Evolutionary conservation across 2,797 vertebrate genomes (phyloP), one percentile per base, ranked within the genome.

Genomic region (Poeciliopsis presidionis): DNA sequence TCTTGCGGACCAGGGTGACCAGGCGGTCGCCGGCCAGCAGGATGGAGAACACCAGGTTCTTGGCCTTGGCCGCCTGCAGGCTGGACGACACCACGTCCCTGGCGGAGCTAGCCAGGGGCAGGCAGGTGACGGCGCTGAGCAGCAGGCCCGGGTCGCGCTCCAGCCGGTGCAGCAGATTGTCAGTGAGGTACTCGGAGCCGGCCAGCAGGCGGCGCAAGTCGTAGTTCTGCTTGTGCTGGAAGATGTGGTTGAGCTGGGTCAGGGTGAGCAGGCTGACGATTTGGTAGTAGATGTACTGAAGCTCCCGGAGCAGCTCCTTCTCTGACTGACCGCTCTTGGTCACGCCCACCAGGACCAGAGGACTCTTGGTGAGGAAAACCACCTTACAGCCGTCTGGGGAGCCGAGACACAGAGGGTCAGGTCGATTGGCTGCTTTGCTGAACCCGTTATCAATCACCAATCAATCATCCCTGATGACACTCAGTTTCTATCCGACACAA

Each of bases 241-340:
- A 99, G 91, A 99, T 96, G 91, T 97, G 97, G 93, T 97, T 97
- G 88, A 99, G 97, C 93, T 99, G 98, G 0, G 98, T 97, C 84
- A 97, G 96, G 0, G 98, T 99, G 1, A 99, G 96, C 73, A 99
- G 95, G 92, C 98, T 99, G 83, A 99, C 95, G 28, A 99, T 99
- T 94, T 99, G 98, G 92, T 98, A 98, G 95, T 98, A 99, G 92
- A 99, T 97, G 91, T 99, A 99, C 45, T 97, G 97, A 81, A 99
- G 95, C 93, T 99, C 98, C 0, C 98, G 97, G 13, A 96, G 95
- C 16, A 99, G 95, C 91, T 98, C 97, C 81, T 97, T 96, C 79
- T 98, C 97, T 0, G 98, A 98, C 91, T 99, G 98, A 79, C 83
- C 95, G 3, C 96, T 97, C 20, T 95, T 96, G 0, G 97, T 97